Conservation (phyloP, 2,113 vertebrate species). For the Phylloscopus trochiloides region DNA sequence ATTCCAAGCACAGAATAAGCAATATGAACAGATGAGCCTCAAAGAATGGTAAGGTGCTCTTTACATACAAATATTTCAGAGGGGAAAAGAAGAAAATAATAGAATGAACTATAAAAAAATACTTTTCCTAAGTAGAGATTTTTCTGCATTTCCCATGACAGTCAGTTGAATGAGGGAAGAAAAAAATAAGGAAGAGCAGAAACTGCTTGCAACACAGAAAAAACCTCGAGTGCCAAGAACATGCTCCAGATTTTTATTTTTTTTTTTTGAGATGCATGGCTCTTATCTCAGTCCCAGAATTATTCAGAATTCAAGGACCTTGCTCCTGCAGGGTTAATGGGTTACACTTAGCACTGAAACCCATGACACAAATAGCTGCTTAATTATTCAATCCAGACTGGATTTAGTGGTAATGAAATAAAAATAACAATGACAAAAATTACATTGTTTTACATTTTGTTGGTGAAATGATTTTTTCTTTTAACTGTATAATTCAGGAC, state of each 20-base stretch:
- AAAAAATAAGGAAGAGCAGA: not conserved
- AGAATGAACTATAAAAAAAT: not conserved
- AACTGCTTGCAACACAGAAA: not conserved
- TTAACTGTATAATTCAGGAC: not conserved
- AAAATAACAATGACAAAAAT: not conserved
- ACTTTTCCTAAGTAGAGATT: not conserved
- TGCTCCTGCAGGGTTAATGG: not conserved
- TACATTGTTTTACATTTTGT: not conserved
- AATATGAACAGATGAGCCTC: not conserved
- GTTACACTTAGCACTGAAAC: not conserved
- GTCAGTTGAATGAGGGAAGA: not conserved
- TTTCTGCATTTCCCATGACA: not conserved
- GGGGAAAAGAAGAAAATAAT: not conserved
- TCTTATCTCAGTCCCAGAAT: constrained; percentile 11
- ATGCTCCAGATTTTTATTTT: not conserved
- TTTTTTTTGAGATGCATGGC: not conserved
- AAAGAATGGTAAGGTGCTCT: not conserved
- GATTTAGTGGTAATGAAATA: not conserved
- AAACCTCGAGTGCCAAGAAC: not conserved
- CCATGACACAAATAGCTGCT: constrained; percentile 5
- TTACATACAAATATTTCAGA: not conserved
- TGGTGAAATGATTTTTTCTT: not conserved
- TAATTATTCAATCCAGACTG: constrained; percentile 28
- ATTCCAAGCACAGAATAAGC: not conserved
- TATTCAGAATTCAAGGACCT: constrained; percentile 24